phyloP scores from a whole-genome alignment of 1,140 invertebrate species.

The Cyphomyrmex costatus region DNA sequence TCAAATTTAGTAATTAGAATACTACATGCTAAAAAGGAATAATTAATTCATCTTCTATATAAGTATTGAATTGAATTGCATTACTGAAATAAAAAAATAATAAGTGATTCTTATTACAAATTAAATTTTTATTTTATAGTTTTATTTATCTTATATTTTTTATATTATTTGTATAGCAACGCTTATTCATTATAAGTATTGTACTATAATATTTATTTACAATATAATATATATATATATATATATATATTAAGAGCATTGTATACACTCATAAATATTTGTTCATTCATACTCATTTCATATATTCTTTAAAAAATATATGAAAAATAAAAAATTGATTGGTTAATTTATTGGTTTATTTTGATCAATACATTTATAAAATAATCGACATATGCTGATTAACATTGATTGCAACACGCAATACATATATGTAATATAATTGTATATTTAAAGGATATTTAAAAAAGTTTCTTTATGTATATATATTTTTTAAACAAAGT shows the following conservation, averaged over 20 bases:
- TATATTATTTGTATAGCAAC: not conserved
- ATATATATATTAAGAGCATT: no score
- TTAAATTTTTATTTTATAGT: conserved; percentile 13
- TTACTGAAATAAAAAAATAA: not conserved
- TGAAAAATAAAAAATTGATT: no score
- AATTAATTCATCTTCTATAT: not conserved
- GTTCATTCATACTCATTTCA: not conserved
- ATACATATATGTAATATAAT: not conserved
- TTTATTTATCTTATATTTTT: not conserved
- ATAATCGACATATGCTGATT: no score
- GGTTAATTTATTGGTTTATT: no score
- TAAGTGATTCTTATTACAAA: not conserved
- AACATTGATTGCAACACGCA: no score
- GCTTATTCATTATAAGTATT: conserved; percentile 29
- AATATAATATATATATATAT: no score
- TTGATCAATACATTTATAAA: no score
- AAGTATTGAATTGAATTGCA: conserved; percentile 6
- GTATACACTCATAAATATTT: conserved; percentile 1
- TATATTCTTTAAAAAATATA: not conserved
- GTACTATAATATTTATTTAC: no score
- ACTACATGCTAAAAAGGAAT: conserved; percentile 24
- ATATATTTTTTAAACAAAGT: not conserved
- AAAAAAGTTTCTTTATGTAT: not conserved
- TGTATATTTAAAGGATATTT: not conserved
- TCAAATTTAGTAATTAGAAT: conserved; percentile 23